Conservation (phyloP, 2,797 vertebrate species). For the Hipposideros larvatus region DNA sequence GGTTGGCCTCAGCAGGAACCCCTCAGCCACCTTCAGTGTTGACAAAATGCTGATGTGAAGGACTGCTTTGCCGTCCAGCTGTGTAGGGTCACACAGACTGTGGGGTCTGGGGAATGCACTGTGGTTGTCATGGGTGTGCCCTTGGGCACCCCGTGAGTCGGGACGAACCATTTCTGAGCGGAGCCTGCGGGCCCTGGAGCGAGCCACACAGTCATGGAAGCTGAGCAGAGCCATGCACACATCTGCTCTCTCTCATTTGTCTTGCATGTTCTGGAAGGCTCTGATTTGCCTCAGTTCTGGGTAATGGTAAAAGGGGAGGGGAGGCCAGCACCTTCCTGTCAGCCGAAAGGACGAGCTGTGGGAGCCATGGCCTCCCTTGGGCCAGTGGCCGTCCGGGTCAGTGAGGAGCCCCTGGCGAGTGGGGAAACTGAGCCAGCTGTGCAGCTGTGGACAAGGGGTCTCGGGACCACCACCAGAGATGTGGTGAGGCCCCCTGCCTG, state of each 20-base stretch:
- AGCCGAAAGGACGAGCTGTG: not conserved
- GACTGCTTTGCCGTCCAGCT: no score
- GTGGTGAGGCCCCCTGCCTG: not conserved
- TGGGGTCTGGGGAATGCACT: no score
- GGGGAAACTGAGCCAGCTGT: not conserved
- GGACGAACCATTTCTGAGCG: no score
- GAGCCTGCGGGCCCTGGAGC: no score
- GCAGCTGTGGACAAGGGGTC: not conserved
- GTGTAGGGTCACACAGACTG: no score
- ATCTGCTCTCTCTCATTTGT: not conserved
- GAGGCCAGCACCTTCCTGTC: not conserved
- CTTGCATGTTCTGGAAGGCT: slow-evolving; percentile 49
- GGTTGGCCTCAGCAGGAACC: no score
- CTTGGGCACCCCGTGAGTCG: no score
- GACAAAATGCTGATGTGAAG: no score
- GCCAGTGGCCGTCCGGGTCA: not conserved
- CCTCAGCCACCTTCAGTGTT: no score
- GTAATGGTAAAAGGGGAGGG: not conserved
- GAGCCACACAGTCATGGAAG: not conserved
- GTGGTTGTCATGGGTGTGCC: no score
- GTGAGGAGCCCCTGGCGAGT: not conserved
- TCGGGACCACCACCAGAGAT: not conserved
- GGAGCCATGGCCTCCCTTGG: not conserved
- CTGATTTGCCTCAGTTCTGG: not conserved
- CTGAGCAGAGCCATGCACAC: accelerated